Evolutionary conservation across 30 jellyfish, hydroid and myxozoan genomes (phyloP).

Genomic region (Aurelia sp.): DNA sequence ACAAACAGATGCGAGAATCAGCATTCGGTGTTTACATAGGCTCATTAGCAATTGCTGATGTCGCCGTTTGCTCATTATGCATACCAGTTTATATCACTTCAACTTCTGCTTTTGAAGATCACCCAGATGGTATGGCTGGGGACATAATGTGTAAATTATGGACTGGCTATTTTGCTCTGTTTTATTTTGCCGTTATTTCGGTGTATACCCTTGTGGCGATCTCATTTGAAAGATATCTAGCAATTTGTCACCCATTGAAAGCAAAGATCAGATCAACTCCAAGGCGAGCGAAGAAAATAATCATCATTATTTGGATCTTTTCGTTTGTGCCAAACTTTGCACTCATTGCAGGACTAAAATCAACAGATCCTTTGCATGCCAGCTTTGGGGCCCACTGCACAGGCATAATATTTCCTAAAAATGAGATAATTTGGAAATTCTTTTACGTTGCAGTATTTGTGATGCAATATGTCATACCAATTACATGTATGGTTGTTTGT

Average conservation of each 20-base stretch:
- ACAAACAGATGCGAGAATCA: constrained; percentile 48
- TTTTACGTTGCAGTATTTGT: constrained; percentile 37
- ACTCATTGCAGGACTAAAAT: constrained; percentile 56
- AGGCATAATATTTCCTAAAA: constrained; percentile 21
- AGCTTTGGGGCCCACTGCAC: constrained; percentile 82
- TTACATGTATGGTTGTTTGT: constrained; percentile 67
- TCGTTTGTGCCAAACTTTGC: constrained; percentile 62
- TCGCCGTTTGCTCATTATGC: constrained; percentile 36
- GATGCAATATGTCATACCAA: constrained; percentile 71
- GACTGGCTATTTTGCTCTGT: constrained; percentile 66
- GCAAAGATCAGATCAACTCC: constrained; percentile 55
- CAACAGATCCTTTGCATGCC: constrained; percentile 41
- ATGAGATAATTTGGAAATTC: constrained; percentile 23
- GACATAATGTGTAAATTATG: constrained; percentile 72
- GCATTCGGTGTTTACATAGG: constrained; percentile 66
- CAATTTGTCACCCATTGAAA: constrained; percentile 68
- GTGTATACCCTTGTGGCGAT: constrained; percentile 75
- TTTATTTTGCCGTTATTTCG: constrained; percentile 77
- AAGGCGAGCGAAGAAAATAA: constrained; percentile 48
- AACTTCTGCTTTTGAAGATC: constrained; percentile 34
- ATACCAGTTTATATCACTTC: constrained; percentile 70
- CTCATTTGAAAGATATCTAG: constrained; percentile 61
- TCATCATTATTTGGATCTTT: constrained; percentile 55
- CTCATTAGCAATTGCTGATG: constrained; percentile 59
- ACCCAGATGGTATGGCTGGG: constrained; percentile 66